Base-by-base conservation (phyloP, 2,888 invertebrate species). In the Luffia ferchaultella region DNA sequence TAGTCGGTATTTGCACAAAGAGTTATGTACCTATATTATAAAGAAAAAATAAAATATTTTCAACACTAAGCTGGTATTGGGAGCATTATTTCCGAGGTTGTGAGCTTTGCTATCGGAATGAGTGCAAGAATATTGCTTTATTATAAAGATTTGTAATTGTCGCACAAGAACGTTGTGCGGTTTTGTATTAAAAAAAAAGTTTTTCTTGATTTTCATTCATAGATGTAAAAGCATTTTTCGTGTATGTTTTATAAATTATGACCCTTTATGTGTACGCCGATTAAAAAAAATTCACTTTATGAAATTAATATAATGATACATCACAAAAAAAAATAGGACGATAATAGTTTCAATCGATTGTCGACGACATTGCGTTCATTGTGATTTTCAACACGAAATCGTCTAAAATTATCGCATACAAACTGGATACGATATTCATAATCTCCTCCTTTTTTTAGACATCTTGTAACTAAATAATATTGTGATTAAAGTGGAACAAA, bases 41-140 rank as follows among this genome's bases (percentile, higher is more conserved):
- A 52, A n/a, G n/a, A n/a, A n/a, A 50, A 42, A 42, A 42, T 42
- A 48, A 43, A 50, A 42, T 44, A 50, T 49, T 45, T 63, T 70
- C 67, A 68, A 70, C 72, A 67, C 67, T 70, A 76, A 79, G 83
- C 82, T 83, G 83, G 83, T 83, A 78, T 76, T 80, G 82, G 83
- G 83, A 83, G 82, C 83, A 83, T 82, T 62, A 76, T 80, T 83
- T 82, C 82, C 82, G 80, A 73, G 79, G 82, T 83, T 82, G 82
- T 82, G 82, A 82, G 69, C 69, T 73, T 72, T 70, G 67, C 78
- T 76, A 70, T 78, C 83, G 83, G 70, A 83, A 82, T 82, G 74
- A 76, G 70, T 80, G 79, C 76, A 72, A 68, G 60, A 68, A 19
- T 43, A 16, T 49, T 49, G 19, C 18, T 16, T 45, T 45, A 45